These are phyloP conservation scores for Penaeus indicus DNA, from an alignment of 1,140 invertebrate species.

Conservation along the genomic window DNA sequence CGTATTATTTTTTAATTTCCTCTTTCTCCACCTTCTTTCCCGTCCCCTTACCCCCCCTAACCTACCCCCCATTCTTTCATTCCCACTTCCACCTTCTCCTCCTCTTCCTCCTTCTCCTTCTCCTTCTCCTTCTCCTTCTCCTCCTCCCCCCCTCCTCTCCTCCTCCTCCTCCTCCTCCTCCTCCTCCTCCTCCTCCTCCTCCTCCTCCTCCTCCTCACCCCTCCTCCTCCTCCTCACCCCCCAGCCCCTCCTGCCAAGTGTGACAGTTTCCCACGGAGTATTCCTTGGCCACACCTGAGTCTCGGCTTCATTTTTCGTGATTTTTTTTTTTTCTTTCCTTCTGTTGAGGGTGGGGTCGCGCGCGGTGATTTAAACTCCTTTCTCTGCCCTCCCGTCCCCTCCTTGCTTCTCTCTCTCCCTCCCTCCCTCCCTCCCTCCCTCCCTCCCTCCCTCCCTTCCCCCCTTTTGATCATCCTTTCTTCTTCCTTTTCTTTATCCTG, in stretches of 20 bases:
- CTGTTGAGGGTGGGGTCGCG: background rate
- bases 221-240: no score
- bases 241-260: background rate
- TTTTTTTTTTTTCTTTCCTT: background rate
- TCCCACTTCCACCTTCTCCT: background rate
- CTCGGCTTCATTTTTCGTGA: no score
- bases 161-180: background rate
- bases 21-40: no score
- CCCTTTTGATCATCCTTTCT: no score
- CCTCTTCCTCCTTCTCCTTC: background rate
- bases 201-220: background rate
- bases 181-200: background rate
- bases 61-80: background rate
- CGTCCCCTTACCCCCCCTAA: background rate
- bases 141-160: background rate
- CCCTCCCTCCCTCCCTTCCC: no score
- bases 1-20: no score
- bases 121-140: background rate
- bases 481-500: no score
- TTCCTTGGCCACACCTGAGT: no score
- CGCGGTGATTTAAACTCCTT: background rate
- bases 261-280: background rate
- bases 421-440: no score
- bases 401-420: background rate
- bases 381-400: background rate